Percentiles rank a stretch among this genome's conserved stretches.
Evolutionary conservation across 2,113 vertebrate species (phyloP).

Genomic region (Lanius collurio): DNA sequence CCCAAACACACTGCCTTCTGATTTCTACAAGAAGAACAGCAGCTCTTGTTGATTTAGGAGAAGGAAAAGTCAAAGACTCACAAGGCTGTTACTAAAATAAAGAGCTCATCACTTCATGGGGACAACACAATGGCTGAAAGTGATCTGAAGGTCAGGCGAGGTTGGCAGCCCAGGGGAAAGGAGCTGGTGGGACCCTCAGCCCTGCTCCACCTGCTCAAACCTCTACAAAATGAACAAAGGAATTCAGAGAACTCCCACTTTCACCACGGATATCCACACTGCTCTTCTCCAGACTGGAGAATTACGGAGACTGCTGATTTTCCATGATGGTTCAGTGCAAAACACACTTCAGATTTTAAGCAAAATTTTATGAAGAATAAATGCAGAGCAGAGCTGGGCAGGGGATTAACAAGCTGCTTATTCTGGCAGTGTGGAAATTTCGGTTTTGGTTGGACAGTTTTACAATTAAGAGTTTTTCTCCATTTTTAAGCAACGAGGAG

Average conservation of each 20-base stretch:
- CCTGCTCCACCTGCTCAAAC: not conserved
- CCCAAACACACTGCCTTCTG: not conserved
- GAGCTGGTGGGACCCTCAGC: not conserved
- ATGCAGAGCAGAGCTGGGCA: not conserved
- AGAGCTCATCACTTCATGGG: not conserved
- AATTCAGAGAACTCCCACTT: not conserved
- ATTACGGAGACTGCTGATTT: not conserved
- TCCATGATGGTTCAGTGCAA: not conserved
- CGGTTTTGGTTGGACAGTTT: constrained; percentile 26
- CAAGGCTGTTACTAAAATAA: not conserved
- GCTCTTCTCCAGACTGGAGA: not conserved
- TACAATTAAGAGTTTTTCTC: constrained; percentile 6
- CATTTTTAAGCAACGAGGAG: not conserved
- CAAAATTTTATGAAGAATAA: not conserved
- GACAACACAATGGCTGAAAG: not conserved
- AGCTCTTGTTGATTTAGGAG: not conserved
- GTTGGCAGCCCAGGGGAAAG: not conserved
- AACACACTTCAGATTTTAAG: not conserved
- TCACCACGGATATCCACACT: rapidly evolving
- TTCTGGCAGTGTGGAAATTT: not conserved
- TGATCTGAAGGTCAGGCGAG: not conserved
- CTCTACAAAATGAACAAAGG: not conserved
- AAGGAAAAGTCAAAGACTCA: not conserved
- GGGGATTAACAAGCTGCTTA: constrained; percentile 13
- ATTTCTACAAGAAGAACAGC: not conserved